Evolutionary conservation across 2,797 vertebrate genomes (phyloP).

Genomic region (Cheirogaleus major): DNA sequence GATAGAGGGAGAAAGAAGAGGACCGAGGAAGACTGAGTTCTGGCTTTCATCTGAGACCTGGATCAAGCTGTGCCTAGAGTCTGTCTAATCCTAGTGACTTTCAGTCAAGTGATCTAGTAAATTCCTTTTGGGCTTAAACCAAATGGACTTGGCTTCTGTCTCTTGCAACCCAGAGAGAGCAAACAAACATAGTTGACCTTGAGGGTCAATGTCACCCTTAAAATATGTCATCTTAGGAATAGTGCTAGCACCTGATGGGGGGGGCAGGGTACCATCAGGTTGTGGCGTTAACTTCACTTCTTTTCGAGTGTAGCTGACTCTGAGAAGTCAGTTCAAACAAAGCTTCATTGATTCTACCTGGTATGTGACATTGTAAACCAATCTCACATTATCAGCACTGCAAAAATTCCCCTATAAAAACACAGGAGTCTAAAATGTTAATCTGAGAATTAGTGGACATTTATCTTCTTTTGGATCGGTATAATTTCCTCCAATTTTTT

Average conservation of each 20-base stretch:
- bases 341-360: constrained; percentile 21
- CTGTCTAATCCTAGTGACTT: neutral
- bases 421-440: constrained; percentile 70
- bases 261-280: neutral
- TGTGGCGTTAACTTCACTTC: neutral
- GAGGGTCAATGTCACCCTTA: neutral
- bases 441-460: constrained; percentile 80
- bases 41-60: neutral
- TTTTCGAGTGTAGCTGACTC: neutral
- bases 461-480: constrained; percentile 77
- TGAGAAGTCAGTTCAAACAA: constrained; percentile 35
- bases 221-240: neutral
- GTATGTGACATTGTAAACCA: constrained; percentile 47
- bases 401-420: constrained; percentile 69
- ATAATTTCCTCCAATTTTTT: constrained; percentile 77
- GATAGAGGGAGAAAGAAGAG: neutral
- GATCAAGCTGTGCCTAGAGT: constrained; percentile 33
- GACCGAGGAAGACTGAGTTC: neutral
- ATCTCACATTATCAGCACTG: constrained; percentile 54
- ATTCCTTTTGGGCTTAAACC: neutral
- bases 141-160: neutral
- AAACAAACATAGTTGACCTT: neutral
- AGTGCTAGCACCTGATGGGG: neutral
- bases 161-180: neutral
- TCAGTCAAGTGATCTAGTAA: neutral